Percentiles rank a stretch among this genome's conserved stretches.
phyloP scores from a whole-genome alignment of 2,888 invertebrate genomes.

The Lymantria dispar region DNA sequence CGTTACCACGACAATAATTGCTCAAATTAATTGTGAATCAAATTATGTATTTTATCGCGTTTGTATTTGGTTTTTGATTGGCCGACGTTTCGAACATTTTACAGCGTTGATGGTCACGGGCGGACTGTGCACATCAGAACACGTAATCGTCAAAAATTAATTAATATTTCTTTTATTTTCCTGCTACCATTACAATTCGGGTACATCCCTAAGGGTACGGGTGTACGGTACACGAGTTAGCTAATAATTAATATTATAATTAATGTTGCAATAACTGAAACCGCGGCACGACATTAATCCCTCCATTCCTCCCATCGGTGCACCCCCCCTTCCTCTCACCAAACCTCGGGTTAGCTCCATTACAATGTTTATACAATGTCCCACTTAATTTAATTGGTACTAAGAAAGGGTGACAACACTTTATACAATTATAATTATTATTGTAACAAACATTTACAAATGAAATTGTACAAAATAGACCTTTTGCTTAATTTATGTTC shows the following conservation, averaged over 20 bases:
- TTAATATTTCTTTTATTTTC: slow-evolving; percentile 10
- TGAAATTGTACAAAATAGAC: too few relatives aligned
- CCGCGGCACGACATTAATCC: slow-evolving; percentile 51
- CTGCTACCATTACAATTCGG: slow-evolving; percentile 34
- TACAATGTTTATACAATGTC: slow-evolving; percentile 37
- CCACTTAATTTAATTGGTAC: slow-evolving; percentile 33
- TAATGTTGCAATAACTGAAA: slow-evolving; percentile 71
- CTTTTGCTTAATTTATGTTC: too few relatives aligned
- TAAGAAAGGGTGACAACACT: slow-evolving; percentile 18
- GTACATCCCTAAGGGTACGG: slow-evolving; percentile 53
- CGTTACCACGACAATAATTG: too few relatives aligned
- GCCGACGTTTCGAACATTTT: too few relatives aligned
- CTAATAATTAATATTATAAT: slow-evolving; percentile 82
- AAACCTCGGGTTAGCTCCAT: slow-evolving; percentile 17
- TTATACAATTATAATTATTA: not conserved
- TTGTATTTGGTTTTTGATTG: too few relatives aligned
- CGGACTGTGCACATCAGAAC: too few relatives aligned
- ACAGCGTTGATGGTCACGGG: too few relatives aligned
- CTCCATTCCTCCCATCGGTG: slow-evolving; percentile 5
- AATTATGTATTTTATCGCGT: too few relatives aligned
- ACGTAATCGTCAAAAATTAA: too few relatives aligned
- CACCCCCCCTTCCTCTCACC: slow-evolving; percentile 4
- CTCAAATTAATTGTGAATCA: too few relatives aligned
- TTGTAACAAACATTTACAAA: too few relatives aligned
- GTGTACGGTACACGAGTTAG: slow-evolving; percentile 65